Evolutionary conservation across 2,888 invertebrate genomes (phyloP).

Genomic region (Sphecodes monilicornis): DNA sequence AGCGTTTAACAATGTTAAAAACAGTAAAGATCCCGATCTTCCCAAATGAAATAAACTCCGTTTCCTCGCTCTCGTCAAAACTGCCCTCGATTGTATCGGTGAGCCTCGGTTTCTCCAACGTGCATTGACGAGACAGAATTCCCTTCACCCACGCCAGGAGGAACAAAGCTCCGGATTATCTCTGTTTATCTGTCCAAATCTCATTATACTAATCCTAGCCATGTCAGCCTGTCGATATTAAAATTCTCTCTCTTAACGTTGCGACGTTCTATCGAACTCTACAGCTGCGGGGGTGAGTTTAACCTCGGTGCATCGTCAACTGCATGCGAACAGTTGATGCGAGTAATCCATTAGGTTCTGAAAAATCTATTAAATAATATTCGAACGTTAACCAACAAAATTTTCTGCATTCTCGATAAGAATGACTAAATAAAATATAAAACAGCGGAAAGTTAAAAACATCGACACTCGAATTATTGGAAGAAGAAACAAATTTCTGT

Average conservation of each 20-base stretch:
- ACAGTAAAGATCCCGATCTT: too few species aligned
- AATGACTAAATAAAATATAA: too few species aligned
- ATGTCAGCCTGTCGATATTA: not conserved
- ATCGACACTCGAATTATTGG: too few species aligned
- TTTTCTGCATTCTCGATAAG: not conserved
- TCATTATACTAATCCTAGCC: not conserved
- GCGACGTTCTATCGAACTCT: not conserved
- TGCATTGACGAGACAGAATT: not conserved
- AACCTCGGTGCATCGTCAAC: not conserved
- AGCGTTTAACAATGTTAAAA: too few species aligned
- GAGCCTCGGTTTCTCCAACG: not conserved
- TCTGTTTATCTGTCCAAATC: constrained; percentile 5
- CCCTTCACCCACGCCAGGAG: not conserved
- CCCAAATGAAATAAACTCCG: not conserved
- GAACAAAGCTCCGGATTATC: not conserved
- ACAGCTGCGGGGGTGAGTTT: not conserved
- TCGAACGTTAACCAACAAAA: not conserved
- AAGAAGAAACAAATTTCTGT: too few species aligned
- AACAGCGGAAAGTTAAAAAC: too few species aligned
- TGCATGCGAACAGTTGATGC: not conserved
- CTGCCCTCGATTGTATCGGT: not conserved
- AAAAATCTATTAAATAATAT: not conserved
- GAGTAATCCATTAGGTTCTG: too few species aligned
- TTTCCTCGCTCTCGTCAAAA: not conserved
- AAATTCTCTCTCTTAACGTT: not conserved